These are phyloP conservation scores for Cotesia vestalis DNA, from an alignment of 1,140 invertebrate genomes.

Conservation along the genomic window DNA sequence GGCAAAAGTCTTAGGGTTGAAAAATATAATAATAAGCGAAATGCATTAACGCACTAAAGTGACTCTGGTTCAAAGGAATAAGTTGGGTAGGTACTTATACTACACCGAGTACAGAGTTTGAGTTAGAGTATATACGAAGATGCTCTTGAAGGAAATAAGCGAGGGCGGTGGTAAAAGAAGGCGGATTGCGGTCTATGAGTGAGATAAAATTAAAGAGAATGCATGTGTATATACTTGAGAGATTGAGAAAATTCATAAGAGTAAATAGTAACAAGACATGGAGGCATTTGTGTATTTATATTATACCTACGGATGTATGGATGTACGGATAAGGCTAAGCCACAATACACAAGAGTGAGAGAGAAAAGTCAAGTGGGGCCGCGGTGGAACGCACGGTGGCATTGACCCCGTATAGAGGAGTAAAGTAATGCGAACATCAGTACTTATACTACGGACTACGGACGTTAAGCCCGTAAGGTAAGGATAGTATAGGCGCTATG, in stretches of 20 bases:
- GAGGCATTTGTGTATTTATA: too few species aligned
- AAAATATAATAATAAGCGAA: too few species aligned
- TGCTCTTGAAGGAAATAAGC: constrained; percentile 38
- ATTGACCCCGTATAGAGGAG: constrained; percentile 56
- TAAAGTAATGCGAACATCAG: constrained; percentile 56
- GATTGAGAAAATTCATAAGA: constrained; percentile 4
- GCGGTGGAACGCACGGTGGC: constrained; percentile 52
- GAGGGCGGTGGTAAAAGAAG: constrained; percentile 48
- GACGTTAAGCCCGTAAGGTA: constrained; percentile 32
- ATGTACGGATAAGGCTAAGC: background rate
- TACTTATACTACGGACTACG: too few species aligned
- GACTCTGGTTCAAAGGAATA: too few species aligned
- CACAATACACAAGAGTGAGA: constrained; percentile 12
- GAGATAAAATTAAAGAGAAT: constrained; percentile 4
- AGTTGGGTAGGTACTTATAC: background rate
- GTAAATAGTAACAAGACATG: background rate
- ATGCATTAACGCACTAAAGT: too few species aligned
- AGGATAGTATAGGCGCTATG: background rate
- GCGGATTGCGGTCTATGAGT: constrained; percentile 19
- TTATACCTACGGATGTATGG: too few species aligned
- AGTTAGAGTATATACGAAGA: constrained; percentile 46
- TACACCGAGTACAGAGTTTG: constrained; percentile 15
- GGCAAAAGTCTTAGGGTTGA: too few species aligned
- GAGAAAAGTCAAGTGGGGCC: constrained; percentile 55
- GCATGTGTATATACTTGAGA: background rate